Percentiles rank a stretch among this genome's conserved stretches.
Conservation (phyloP, 2,797 vertebrate species). For the Melopsittacus undulatus region DNA sequence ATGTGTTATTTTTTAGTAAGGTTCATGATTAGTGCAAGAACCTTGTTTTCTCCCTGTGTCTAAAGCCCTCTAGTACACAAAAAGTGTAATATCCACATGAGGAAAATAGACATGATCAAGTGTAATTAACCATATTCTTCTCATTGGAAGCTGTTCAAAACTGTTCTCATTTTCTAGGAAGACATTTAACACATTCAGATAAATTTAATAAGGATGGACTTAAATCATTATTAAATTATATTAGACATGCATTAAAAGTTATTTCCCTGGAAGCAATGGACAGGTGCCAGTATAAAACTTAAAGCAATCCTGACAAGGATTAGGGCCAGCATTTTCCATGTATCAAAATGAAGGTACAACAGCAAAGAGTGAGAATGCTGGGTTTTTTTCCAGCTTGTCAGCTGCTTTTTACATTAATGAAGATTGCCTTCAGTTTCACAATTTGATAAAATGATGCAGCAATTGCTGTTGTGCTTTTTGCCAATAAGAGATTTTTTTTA, state of each 20-base stretch:
- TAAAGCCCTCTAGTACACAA: not conserved
- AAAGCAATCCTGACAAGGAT: not conserved
- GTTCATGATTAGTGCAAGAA: not conserved
- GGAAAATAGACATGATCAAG: not conserved
- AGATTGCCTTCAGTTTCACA: constrained; percentile 41
- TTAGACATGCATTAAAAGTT: constrained; percentile 8
- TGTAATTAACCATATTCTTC: not conserved
- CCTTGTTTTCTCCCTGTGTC: not conserved
- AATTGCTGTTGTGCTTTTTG: constrained; percentile 10
- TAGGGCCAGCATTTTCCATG: not conserved
- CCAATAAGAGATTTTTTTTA: not conserved
- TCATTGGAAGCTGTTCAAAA: not conserved
- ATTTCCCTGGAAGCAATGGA: constrained; percentile 34
- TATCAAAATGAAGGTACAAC: not conserved
- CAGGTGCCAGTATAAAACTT: not conserved
- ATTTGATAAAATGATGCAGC: constrained; percentile 10
- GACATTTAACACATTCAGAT: not conserved
- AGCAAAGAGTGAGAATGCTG: not conserved
- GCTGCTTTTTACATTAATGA: constrained; percentile 11
- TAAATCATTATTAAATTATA: not conserved
- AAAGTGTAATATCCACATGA: not conserved
- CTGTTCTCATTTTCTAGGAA: not conserved
- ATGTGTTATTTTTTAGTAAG: not conserved
- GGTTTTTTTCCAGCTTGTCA: not conserved
- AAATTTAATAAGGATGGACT: constrained; percentile 10